Percentiles rank a stretch among this genome's conserved stretches.
phyloP scores from a whole-genome alignment of 2,113 vertebrate species.

The Smithornis capensis region DNA sequence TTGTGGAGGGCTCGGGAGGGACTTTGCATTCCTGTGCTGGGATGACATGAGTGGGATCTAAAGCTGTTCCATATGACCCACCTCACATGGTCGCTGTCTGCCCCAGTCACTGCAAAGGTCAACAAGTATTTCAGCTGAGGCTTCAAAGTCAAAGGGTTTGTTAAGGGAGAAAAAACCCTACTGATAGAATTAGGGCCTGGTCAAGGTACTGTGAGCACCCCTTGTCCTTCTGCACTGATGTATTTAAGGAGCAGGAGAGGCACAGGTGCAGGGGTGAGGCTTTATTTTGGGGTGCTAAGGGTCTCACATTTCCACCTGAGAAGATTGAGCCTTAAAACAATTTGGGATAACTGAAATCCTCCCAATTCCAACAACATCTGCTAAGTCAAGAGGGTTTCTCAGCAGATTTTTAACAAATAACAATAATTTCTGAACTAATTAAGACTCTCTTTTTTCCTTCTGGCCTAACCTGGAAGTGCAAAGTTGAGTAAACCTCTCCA shows the following conservation, averaged over 20 bases:
- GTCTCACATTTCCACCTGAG: not conserved
- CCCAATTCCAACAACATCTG: not conserved
- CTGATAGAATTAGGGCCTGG: not conserved
- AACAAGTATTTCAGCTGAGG: constrained; percentile 46
- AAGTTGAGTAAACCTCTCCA: not conserved
- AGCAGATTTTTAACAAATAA: not conserved
- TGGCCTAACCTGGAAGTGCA: not conserved
- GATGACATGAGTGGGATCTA: constrained; percentile 81
- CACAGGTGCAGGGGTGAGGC: not conserved
- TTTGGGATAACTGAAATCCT: not conserved
- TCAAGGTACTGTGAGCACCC: not conserved
- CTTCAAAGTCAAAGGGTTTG: constrained; percentile 62
- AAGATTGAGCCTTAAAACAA: not conserved
- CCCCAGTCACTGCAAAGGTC: constrained; percentile 58
- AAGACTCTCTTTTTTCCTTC: not conserved
- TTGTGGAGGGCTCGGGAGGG: constrained; percentile 68
- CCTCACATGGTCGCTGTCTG: constrained; percentile 85
- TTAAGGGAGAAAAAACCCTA: not conserved
- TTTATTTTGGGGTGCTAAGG: not conserved
- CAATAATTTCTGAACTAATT: not conserved
- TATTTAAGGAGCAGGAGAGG: not conserved
- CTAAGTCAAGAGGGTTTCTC: not conserved
- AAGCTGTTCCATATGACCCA: constrained; percentile 96
- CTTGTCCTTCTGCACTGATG: not conserved
- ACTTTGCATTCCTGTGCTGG: constrained; percentile 79